Conservation (phyloP, 2,888 invertebrate genomes). For the Drosophila trichaetosa region DNA sequence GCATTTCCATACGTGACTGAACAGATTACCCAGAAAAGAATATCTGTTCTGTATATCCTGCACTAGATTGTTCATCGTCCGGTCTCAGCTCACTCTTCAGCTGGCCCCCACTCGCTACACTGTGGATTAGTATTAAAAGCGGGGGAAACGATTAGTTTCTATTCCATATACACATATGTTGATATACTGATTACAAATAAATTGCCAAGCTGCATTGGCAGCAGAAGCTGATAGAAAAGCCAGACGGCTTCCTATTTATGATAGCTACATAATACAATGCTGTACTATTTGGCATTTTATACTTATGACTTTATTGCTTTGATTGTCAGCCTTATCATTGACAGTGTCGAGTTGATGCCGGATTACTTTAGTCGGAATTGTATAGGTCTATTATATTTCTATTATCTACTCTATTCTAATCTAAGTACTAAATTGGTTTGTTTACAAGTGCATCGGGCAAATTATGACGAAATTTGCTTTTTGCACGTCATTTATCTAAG, state of each 20-base stretch:
- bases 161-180: background rate
- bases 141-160: background rate
- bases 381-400: constrained; percentile 12
- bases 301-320: constrained; percentile 34
- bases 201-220: background rate
- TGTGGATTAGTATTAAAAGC: constrained; percentile 19
- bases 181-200: constrained; percentile 38
- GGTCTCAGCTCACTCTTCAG: constrained; percentile 38
- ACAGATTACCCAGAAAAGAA: constrained; percentile 81
- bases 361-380: constrained; percentile 26
- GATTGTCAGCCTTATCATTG: constrained; percentile 39
- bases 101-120: constrained; percentile 36
- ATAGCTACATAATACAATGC: constrained; percentile 7
- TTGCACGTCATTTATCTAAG: background rate
- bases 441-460: constrained; percentile 7
- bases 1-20: constrained; percentile 82
- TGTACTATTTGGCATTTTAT: constrained; percentile 12
- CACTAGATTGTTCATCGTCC: constrained; percentile 66
- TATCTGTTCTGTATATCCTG: constrained; percentile 83
- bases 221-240: constrained; percentile 25
- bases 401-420: constrained; percentile 9
- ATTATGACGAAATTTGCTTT: background rate
- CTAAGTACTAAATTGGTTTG: constrained; percentile 22
- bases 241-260: constrained; percentile 24
- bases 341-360: constrained; percentile 25